Conservation (phyloP, 2,113 vertebrate species). For the Microtus ochrogaster region DNA sequence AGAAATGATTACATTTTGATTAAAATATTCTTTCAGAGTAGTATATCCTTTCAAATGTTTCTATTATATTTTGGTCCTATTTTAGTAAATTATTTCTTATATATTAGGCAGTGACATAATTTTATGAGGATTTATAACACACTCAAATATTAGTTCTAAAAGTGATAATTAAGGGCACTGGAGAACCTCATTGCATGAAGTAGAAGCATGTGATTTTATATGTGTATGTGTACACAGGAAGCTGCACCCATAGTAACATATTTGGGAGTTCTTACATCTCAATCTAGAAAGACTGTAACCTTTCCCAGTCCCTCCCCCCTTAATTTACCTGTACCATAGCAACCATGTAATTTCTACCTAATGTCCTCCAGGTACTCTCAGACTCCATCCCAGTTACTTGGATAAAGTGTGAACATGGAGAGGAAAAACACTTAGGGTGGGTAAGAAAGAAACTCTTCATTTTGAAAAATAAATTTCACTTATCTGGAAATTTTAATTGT, state of each 20-base stretch:
- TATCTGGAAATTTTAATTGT: background rate
- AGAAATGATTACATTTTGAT: background rate
- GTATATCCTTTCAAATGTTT: background rate
- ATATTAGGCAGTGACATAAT: background rate
- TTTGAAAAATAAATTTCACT: background rate
- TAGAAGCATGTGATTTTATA: background rate
- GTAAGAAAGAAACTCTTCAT: background rate
- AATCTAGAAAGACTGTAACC: too few species aligned
- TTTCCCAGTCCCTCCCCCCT: background rate
- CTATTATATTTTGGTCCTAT: background rate
- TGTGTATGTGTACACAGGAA: background rate
- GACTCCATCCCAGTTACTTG: background rate
- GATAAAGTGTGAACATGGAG: background rate
- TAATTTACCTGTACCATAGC: fast-evolving
- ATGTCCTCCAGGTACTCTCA: background rate
- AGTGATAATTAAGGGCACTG: background rate
- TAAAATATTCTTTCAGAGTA: background rate
- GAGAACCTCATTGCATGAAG: background rate
- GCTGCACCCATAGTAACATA: background rate
- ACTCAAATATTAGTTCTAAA: background rate
- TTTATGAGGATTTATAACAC: background rate
- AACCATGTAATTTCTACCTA: background rate
- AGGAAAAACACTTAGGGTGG: background rate
- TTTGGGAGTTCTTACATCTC: background rate
- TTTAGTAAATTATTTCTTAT: background rate